Conservation (phyloP, 2,888 invertebrate species). For the Drosophila basisetae region DNA sequence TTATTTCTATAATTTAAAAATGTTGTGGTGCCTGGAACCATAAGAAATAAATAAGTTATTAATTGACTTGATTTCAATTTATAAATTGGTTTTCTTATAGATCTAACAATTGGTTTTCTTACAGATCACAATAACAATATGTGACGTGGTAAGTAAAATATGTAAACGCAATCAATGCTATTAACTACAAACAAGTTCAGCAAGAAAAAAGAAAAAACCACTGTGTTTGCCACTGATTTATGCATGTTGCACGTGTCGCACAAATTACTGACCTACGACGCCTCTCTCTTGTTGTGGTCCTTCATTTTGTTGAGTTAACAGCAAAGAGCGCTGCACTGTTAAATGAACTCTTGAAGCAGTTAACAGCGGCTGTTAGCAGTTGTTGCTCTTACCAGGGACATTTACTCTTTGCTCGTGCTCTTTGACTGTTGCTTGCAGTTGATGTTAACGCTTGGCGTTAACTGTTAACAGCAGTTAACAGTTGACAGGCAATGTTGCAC, state of each 20-base stretch:
- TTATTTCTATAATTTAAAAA: no score
- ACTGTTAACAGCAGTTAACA: constrained; percentile 11
- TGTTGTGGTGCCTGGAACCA: no score
- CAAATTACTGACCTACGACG: constrained; percentile 66
- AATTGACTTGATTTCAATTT: neutral
- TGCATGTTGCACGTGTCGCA: constrained; percentile 38
- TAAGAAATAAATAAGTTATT: neutral
- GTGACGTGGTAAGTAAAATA: neutral
- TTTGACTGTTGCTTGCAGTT: constrained; percentile 19
- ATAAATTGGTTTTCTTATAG: neutral
- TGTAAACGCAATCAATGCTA: neutral
- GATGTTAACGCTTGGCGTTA: constrained; percentile 9
- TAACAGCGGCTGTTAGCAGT: constrained; percentile 31
- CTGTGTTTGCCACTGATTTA: constrained; percentile 30
- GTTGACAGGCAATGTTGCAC: constrained; percentile 32
- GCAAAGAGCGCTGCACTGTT: constrained; percentile 38
- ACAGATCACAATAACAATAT: neutral
- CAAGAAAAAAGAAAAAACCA: neutral
- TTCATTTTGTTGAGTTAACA: constrained; percentile 1
- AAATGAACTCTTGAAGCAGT: constrained; percentile 37
- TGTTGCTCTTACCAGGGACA: constrained; percentile 29
- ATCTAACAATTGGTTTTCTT: neutral
- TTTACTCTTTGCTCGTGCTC: constrained; percentile 46
- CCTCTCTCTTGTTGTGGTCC: neutral
- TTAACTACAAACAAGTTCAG: neutral